Evolutionary conservation across 2,888 invertebrate genomes (phyloP).

Genomic region (Xestia ashworthii): DNA sequence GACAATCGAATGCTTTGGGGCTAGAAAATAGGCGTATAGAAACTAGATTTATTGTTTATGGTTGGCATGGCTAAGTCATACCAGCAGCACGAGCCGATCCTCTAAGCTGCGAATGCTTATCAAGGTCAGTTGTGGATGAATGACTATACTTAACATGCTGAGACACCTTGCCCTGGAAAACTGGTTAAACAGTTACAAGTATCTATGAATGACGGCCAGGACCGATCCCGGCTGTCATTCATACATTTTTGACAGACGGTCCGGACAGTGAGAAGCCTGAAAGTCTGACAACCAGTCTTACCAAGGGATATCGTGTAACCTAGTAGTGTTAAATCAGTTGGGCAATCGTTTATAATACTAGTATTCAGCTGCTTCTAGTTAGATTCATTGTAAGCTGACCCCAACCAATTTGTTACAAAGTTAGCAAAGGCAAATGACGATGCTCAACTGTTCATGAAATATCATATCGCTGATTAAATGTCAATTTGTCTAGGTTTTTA

Average conservation of each 20-base stretch:
- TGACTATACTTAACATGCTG: neutral
- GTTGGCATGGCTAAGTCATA: neutral
- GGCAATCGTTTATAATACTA: neutral
- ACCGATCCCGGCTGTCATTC: neutral
- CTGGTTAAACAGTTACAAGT: neutral
- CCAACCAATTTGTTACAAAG: neutral
- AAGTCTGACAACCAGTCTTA: neutral
- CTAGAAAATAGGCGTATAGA: slow-evolving; percentile 52
- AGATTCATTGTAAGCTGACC: too few relatives aligned
- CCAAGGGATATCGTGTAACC: neutral
- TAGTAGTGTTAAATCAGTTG: neutral
- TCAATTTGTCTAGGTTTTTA: neutral
- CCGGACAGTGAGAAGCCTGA: neutral
- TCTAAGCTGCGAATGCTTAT: neutral
- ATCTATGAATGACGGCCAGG: too few relatives aligned
- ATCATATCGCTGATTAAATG: neutral
- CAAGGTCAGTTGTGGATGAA: neutral
- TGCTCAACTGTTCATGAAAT: neutral
- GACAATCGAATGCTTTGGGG: slow-evolving; percentile 55
- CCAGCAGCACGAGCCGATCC: neutral
- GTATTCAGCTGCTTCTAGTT: neutral
- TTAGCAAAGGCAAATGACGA: neutral
- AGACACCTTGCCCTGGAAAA: neutral
- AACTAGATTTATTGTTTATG: neutral
- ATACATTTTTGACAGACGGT: neutral